Evolutionary conservation across 2,797 vertebrate genomes (phyloP).

Genomic region (Coilia nasus): DNA sequence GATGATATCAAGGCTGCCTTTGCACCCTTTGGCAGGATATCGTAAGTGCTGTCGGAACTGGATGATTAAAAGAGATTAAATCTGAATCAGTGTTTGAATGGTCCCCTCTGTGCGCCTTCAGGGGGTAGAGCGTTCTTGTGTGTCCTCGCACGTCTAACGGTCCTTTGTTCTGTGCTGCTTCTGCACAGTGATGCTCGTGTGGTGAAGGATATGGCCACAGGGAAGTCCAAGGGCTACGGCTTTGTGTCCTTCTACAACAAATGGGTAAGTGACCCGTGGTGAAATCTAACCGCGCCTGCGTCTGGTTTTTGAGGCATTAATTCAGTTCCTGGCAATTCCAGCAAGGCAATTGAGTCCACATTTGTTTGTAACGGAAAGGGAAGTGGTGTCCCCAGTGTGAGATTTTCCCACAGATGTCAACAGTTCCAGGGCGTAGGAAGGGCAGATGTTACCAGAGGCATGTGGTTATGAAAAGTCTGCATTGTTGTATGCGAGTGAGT

Average conservation of each 20-base stretch:
- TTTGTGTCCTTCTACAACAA: constrained; percentile 99
- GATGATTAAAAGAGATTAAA: not conserved
- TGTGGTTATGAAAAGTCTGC: not conserved
- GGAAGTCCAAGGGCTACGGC: constrained; percentile 98
- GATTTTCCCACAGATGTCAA: constrained; percentile 13
- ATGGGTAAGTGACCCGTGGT: constrained; percentile 79
- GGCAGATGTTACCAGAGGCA: not conserved
- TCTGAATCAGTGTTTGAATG: not conserved
- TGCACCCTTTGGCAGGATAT: constrained; percentile 96
- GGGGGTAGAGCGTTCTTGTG: not conserved
- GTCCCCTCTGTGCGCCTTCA: not conserved
- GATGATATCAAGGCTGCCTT: constrained; percentile 98
- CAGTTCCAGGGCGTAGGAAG: not conserved
- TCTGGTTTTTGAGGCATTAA: not conserved
- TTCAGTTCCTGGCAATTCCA: constrained; percentile 14
- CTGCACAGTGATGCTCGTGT: constrained; percentile 89
- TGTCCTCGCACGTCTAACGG: not conserved
- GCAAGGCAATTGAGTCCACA: constrained; percentile 7
- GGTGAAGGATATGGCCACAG: constrained; percentile 98
- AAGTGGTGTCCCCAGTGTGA: constrained; percentile 6
- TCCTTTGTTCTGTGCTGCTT: not conserved
- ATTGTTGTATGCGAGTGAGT: not conserved
- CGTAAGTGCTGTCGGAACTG: constrained; percentile 79
- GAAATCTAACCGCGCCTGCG: not conserved
- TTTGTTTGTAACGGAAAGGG: not conserved